A percentile compares a stretch with the other conserved stretches of the same genome.
Conservation (phyloP, 35 echinoderm and acorn worm genomes). For the Amphiura filiformis region DNA sequence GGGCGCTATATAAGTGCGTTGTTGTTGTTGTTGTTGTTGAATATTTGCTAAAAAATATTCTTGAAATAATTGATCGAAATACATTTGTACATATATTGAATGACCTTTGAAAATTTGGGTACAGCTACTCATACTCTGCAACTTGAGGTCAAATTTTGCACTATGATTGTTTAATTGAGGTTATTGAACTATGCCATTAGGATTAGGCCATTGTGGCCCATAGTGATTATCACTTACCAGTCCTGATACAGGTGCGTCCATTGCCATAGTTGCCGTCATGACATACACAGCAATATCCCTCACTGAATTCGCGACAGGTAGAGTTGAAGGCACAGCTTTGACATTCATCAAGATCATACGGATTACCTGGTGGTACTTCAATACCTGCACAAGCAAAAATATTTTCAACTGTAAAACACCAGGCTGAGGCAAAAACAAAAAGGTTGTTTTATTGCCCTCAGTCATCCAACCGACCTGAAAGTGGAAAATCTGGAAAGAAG, state of each 20-base stretch:
- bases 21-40: background rate
- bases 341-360: background rate
- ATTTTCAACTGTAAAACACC: background rate
- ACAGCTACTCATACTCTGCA: no score
- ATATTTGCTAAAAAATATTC: background rate
- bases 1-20: no score
- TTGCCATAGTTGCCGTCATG: background rate
- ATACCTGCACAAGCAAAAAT: background rate
- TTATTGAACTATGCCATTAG: no score
- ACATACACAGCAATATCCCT: constrained; percentile 28
- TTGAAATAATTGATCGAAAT: background rate
- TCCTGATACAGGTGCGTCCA: background rate
- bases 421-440: background rate
- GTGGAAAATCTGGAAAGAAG: background rate
- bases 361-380: background rate
- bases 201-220: background rate
- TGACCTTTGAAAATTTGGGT: no score
- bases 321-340: background rate
- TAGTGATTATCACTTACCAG: background rate
- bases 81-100: no score
- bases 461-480: background rate
- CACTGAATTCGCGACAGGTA: background rate
- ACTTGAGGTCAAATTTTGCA: no score
- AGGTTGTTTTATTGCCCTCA: background rate
- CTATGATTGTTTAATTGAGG: no score